phyloP scores from a whole-genome alignment of 1,140 invertebrate genomes.

The Neodiprion lecontei region DNA sequence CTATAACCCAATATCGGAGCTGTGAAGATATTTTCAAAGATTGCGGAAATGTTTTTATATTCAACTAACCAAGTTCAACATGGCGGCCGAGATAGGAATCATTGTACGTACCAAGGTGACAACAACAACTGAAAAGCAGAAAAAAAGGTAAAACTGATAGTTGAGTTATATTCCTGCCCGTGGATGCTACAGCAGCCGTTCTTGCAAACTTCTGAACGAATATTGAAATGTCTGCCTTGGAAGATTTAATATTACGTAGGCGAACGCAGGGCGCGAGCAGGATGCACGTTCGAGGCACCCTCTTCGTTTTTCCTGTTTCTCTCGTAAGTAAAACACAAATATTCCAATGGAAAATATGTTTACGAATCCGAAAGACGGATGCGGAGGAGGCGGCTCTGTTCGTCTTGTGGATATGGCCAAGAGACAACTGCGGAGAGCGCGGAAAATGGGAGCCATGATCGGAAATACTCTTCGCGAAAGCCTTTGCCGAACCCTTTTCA shows the following conservation, averaged over 20 bases:
- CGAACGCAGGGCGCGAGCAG: constrained; percentile 32
- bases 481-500: not conserved
- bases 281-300: not conserved
- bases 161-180: not conserved
- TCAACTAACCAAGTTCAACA: too few relatives aligned
- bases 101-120: not conserved
- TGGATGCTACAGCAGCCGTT: constrained; percentile 10
- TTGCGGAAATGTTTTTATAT: too few relatives aligned
- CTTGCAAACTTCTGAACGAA: constrained; percentile 41
- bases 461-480: too few relatives aligned
- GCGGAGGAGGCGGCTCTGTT: not conserved
- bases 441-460: too few relatives aligned
- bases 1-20: too few relatives aligned
- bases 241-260: constrained; percentile 49
- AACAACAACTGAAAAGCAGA: not conserved
- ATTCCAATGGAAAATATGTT: not conserved
- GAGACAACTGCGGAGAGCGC: too few relatives aligned
- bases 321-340: too few relatives aligned
- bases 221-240: constrained; percentile 54
- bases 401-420: not conserved
- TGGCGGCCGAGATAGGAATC: not conserved
- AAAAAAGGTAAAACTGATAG: not conserved
- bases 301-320: too few relatives aligned
- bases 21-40: too few relatives aligned
- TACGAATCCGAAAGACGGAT: not conserved